Evolutionary conservation across 2,113 vertebrate genomes (phyloP).

Genomic region (Leptodactylus fuscus): DNA sequence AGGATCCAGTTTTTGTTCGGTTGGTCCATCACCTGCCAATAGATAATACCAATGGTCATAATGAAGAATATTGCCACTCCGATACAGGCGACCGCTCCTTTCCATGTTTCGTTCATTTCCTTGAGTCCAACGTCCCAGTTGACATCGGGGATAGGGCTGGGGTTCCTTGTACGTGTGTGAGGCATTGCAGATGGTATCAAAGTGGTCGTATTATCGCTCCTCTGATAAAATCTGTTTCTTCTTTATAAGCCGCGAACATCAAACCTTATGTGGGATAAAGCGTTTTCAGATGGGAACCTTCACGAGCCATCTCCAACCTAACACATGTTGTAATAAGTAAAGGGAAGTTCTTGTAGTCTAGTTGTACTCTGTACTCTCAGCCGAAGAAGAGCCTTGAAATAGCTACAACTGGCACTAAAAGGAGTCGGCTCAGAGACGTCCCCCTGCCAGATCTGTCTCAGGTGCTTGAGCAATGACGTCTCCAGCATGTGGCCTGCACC

Average conservation of each 20-base stretch:
- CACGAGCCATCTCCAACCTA: constrained; percentile 54
- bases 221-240: constrained; percentile 25
- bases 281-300: constrained; percentile 40
- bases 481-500: constrained; percentile 43
- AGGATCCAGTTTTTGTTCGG: constrained; percentile 90
- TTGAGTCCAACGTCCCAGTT: constrained; percentile 82
- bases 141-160: constrained; percentile 80
- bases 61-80: constrained; percentile 89
- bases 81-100: constrained; percentile 86
- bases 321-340: constrained; percentile 55
- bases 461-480: constrained; percentile 57
- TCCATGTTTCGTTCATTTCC: constrained; percentile 95
- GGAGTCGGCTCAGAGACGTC: constrained; percentile 43
- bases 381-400: constrained; percentile 47
- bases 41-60: constrained; percentile 93
- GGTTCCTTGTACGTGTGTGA: constrained; percentile 80
- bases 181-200: constrained; percentile 72
- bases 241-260: constrained; percentile 26
- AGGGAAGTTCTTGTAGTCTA: constrained; percentile 58
- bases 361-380: constrained; percentile 44
- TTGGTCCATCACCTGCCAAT: constrained; percentile 93
- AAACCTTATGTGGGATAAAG: constrained; percentile 52
- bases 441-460: constrained; percentile 58
- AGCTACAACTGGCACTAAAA: constrained; percentile 51
- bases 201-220: not conserved